Percentiles rank a stretch among this genome's conserved stretches.
Evolutionary conservation across 2,113 vertebrate species (phyloP).

Genomic region (Arothron firmamentum): DNA sequence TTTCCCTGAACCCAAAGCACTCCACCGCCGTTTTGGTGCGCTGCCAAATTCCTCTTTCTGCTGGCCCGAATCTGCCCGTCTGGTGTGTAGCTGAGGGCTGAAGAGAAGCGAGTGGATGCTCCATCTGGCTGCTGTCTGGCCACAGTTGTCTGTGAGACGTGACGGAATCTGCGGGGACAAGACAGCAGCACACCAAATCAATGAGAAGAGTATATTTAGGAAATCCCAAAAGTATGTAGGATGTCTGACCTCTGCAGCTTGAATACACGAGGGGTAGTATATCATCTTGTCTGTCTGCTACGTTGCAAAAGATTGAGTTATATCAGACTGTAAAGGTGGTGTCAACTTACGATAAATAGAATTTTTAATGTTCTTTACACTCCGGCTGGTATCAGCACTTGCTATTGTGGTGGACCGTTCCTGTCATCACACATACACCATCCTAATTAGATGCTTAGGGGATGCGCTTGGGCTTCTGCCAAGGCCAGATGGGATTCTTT

Average conservation of each 20-base stretch:
- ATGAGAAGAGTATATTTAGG: conserved; percentile 60
- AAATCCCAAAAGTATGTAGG: conserved; percentile 57
- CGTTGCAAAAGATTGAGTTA: too few species aligned
- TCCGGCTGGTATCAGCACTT: conserved; percentile 34
- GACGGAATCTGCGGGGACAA: conserved; percentile 59
- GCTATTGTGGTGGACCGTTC: conserved; percentile 40
- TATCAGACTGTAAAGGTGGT: too few species aligned
- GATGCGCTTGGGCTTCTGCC: conserved; percentile 38
- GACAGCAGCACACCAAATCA: conserved; percentile 50
- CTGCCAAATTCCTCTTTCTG: conserved; percentile 33
- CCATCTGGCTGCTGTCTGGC: conserved; percentile 69
- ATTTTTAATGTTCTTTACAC: not conserved
- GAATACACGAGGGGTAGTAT: too few species aligned
- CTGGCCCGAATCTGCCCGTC: conserved; percentile 36
- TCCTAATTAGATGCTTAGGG: conserved; percentile 60
- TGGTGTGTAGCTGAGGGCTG: conserved; percentile 38
- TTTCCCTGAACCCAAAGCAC: conserved; percentile 25
- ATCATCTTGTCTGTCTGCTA: too few species aligned
- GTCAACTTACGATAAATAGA: too few species aligned
- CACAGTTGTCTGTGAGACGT: conserved; percentile 58
- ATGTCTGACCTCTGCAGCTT: not conserved
- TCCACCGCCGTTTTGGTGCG: conserved; percentile 21
- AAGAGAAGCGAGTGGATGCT: conserved; percentile 62
- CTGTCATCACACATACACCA: conserved; percentile 50
- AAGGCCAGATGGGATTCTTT: conserved; percentile 48